Evolutionary conservation across 92 coral and sea anemone species (phyloP).

Genomic region (Scolanthus callimorphus): DNA sequence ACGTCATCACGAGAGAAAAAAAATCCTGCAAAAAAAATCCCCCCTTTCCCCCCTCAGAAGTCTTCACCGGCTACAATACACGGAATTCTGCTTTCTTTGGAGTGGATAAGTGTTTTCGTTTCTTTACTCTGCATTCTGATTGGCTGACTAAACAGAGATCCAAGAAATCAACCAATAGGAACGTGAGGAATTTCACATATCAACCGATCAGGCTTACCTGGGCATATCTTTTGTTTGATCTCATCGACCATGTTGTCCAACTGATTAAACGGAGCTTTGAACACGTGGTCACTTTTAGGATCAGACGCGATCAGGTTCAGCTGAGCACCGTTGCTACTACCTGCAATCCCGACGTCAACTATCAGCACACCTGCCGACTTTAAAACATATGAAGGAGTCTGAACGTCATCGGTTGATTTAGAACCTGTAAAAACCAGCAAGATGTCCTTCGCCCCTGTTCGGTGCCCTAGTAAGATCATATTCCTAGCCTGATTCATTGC

Average conservation of each 20-base stretch:
- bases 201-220: conserved; percentile 29
- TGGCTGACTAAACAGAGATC: too few species aligned
- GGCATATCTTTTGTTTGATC: conserved; percentile 39
- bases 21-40: too few species aligned
- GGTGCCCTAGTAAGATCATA: conserved; percentile 36
- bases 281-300: conserved; percentile 42
- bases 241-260: conserved; percentile 28
- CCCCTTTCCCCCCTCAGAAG: too few species aligned
- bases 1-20: too few species aligned
- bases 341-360: conserved; percentile 35
- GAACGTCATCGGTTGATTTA: conserved; percentile 21
- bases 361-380: conserved; percentile 49
- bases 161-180: too few species aligned
- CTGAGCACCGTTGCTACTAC: conserved; percentile 13
- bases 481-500: conserved; percentile 46
- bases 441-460: conserved; percentile 36
- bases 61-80: too few species aligned
- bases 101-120: too few species aligned
- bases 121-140: too few species aligned
- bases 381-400: conserved; percentile 33
- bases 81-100: too few species aligned
- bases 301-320: conserved; percentile 50
- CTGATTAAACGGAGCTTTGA: conserved; percentile 38
- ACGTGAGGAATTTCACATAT: too few species aligned
- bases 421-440: conserved; percentile 57